A percentile compares a stretch with the other conserved stretches of the same genome.
Evolutionary conservation across 2,113 vertebrate genomes (phyloP).

Genomic region (Pyrgilauda ruficollis): DNA sequence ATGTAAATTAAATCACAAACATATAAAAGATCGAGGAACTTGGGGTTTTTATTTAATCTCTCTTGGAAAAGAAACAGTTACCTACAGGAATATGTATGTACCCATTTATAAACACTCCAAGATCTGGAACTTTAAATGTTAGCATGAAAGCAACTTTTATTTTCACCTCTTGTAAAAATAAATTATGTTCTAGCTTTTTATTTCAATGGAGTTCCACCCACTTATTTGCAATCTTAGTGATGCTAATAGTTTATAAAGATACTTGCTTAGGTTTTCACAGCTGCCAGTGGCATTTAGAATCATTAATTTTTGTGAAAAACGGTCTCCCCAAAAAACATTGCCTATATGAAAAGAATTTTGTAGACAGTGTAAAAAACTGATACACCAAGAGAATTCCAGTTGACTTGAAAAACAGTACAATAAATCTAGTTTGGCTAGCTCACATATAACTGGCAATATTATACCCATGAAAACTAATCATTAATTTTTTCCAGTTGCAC

Average conservation of each 20-base stretch:
- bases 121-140: background rate
- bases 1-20: background rate
- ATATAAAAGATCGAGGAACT: background rate
- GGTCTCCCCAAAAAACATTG: background rate
- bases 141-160: background rate
- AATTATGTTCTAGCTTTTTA: slow-evolving; percentile 4
- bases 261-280: background rate
- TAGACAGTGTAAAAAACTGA: background rate
- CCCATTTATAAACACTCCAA: background rate
- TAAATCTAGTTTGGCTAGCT: background rate
- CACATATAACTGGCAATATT: background rate
- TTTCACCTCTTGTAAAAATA: slow-evolving; percentile 14
- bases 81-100: background rate
- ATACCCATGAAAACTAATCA: background rate
- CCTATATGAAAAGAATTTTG: background rate
- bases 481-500: background rate
- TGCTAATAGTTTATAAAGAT: background rate
- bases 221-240: background rate
- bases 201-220: slow-evolving; percentile 27
- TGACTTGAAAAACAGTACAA: background rate
- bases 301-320: background rate
- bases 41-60: rapidly evolving
- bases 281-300: slow-evolving; percentile 1
- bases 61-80: background rate
- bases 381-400: background rate